Percentiles rank a stretch among this genome's conserved stretches.
Evolutionary conservation across 2,797 vertebrate genomes (phyloP).

Genomic region (Limnodromus scolopaceus): DNA sequence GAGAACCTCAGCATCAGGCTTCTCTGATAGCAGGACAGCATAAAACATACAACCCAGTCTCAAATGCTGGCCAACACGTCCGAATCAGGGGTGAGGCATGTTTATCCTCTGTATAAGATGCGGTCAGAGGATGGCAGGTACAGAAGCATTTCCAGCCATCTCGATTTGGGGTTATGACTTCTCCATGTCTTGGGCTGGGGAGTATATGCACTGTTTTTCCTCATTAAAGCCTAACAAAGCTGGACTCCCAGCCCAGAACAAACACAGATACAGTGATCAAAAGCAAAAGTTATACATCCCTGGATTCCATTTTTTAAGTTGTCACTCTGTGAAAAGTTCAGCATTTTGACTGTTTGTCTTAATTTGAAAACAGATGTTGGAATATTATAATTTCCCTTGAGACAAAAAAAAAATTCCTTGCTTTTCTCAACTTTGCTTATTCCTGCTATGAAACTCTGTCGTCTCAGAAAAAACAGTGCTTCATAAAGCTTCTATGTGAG

Average conservation of each 20-base stretch:
- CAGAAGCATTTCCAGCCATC: background rate
- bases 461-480: background rate
- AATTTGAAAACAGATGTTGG: constrained; percentile 60
- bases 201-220: background rate
- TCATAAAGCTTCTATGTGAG: background rate
- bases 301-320: background rate
- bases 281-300: background rate
- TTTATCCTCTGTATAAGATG: background rate
- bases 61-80: background rate
- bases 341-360: constrained; percentile 38
- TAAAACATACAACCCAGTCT: background rate
- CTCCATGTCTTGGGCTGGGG: background rate
- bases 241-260: background rate
- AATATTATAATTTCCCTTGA: constrained; percentile 39
- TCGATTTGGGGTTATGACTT: background rate
- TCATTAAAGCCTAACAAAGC: background rate
- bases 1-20: background rate
- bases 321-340: background rate
- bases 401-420: background rate
- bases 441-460: background rate
- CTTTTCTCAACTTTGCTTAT: constrained; percentile 36
- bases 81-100: background rate
- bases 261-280: background rate
- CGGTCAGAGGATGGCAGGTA: background rate
- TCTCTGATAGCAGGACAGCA: background rate